phyloP scores from a whole-genome alignment of 2,113 vertebrate species.

The Isurus oxyrinchus region DNA sequence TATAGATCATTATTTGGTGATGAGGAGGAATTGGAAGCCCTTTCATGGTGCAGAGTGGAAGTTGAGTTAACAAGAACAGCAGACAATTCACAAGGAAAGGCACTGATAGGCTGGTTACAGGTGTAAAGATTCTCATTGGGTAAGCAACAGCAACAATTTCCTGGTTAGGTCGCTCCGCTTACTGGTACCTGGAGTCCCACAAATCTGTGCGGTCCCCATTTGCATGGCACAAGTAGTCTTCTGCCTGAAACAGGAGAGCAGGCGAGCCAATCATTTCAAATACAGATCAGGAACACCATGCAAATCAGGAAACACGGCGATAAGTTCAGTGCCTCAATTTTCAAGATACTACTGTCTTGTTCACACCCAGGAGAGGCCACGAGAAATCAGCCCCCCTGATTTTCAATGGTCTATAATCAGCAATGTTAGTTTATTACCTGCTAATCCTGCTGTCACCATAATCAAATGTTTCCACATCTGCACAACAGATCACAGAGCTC shows the following conservation, averaged over 20 bases:
- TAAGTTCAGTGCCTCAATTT: not conserved
- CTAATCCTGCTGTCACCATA: not conserved
- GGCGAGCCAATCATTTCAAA: not conserved
- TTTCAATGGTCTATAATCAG: not conserved
- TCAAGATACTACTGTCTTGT: not conserved
- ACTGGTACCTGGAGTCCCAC: not conserved
- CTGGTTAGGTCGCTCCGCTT: not conserved
- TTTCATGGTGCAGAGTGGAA: not conserved
- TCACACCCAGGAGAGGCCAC: not conserved
- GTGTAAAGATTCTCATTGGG: not conserved
- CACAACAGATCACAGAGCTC: not conserved
- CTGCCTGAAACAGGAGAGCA: not conserved
- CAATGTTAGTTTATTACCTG: not conserved
- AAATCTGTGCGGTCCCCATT: not conserved
- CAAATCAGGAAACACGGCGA: not conserved
- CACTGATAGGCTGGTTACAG: not conserved
- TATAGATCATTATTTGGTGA: too few species aligned
- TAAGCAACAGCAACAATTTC: not conserved
- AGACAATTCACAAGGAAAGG: not conserved
- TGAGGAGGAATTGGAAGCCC: not conserved
- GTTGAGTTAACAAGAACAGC: not conserved
- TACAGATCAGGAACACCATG: not conserved
- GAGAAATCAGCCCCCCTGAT: not conserved
- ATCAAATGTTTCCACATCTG: not conserved
- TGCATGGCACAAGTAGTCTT: not conserved